A percentile compares a stretch with the other conserved stretches of the same genome.
These are phyloP conservation scores for Ahaetulla prasina DNA, from an alignment of 2,113 vertebrate genomes.

Conservation along the genomic window DNA sequence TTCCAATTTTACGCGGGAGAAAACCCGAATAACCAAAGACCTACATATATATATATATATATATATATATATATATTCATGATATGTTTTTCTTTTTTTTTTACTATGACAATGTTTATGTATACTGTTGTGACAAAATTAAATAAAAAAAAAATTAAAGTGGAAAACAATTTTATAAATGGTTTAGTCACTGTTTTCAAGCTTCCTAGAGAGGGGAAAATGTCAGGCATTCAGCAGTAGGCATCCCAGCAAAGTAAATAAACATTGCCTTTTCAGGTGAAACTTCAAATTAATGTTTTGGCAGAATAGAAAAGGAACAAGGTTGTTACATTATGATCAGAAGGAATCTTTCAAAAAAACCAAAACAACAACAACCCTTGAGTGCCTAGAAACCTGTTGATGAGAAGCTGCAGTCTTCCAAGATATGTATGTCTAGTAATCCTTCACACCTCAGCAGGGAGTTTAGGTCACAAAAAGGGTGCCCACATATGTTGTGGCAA, in stretches of 20 bases:
- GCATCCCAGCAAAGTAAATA: constrained; percentile 37
- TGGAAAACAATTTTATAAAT: constrained; percentile 12
- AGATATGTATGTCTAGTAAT: constrained; percentile 53
- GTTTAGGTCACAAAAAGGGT: constrained; percentile 59
- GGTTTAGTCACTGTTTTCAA: constrained; percentile 15
- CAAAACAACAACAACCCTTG: not conserved
- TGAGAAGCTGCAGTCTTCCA: constrained; percentile 37
- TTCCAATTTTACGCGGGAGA: no score
- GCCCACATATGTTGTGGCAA: constrained; percentile 41
- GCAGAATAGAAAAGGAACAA: constrained; percentile 18
- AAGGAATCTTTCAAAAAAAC: constrained; percentile 38
- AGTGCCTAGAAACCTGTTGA: constrained; percentile 38
- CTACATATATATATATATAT: no score
- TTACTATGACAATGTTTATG: no score
- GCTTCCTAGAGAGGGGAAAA: constrained; percentile 1
- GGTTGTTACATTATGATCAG: constrained; percentile 14
- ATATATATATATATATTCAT: no score
- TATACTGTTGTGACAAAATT: no score
- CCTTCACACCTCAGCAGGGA: constrained; percentile 52
- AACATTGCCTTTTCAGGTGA: constrained; percentile 42
- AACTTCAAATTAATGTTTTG: constrained; percentile 23
- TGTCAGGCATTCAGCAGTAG: constrained; percentile 29
- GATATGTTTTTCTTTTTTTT: no score
- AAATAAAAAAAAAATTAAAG: no score
- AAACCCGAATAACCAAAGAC: no score